Base-by-base conservation (phyloP, 2,888 invertebrate species). In the Nemapogon koenigi region DNA sequence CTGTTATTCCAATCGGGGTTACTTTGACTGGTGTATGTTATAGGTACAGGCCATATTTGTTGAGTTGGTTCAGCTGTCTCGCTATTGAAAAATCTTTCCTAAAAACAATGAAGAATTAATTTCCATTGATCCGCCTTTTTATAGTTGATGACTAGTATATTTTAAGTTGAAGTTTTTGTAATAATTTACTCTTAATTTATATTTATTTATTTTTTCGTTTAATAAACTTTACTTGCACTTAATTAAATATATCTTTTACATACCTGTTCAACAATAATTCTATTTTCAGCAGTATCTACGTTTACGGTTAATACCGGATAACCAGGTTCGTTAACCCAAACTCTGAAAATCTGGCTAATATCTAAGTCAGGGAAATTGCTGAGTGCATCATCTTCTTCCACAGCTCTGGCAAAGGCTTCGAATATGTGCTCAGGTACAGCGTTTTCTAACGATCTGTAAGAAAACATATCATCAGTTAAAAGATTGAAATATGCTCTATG, bases 301-400 rank as follows among this genome's bases (percentile, higher is more conserved):
- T 58, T 47, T 0, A 85, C 83, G 4, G 61, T 68, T 1, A 87
- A 50, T 0, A 86, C 59, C 0, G 87, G 88, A 47, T 76, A 86
- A 1, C 86, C 86, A 8, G 72, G 70, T 46, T 85, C 76, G 2
- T 81, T 71, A 0, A 85, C 82, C 88, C 88, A 89, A 13, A 73
- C 57, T 10, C 51, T 41, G 54, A 78, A 60, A 27, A 75, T 61
- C 1, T 43, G 43, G 7, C 49, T 43, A 4, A 78, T 66, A 25
- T 49, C 47, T 1, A 47, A 40, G 6, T 43, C 38, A 26, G 39
- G 44, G 15, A 35, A 38, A 3, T 53, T 39, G 3, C 43, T 38
- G 11, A 31, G 26, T 3, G 22, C 19, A 2, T 47, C 46, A 16
- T 69, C 64, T 45, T 65, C 63, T 3, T 43, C 33, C 0, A 66